phyloP scores from a whole-genome alignment of 1,140 invertebrate genomes.

The Drosophila nasuta region DNA sequence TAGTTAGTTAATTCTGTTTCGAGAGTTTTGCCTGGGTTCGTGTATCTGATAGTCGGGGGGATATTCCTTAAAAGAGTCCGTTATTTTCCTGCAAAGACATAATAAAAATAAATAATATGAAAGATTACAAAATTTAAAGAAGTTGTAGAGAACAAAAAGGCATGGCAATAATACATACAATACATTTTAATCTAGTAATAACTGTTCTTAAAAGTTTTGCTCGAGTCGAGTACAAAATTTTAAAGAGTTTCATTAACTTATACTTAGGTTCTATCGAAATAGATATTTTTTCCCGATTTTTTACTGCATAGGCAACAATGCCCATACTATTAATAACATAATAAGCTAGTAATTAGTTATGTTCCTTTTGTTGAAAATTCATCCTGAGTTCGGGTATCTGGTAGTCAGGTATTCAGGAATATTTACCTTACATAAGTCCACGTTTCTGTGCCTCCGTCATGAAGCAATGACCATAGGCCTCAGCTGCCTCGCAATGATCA shows the following conservation, averaged over 20 bases:
- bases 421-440: slow-evolving; percentile 48
- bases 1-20: background rate
- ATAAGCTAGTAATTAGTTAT: slow-evolving; percentile 1
- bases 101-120: too few relatives aligned
- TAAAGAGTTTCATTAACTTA: too few relatives aligned
- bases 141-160: too few relatives aligned
- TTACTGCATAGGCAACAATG: slow-evolving; percentile 18
- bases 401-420: background rate
- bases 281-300: background rate
- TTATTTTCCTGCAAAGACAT: too few relatives aligned
- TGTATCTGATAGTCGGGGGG: background rate
- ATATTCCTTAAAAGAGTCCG: too few relatives aligned
- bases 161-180: too few relatives aligned
- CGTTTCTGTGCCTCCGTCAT: slow-evolving; percentile 36
- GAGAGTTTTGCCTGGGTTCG: background rate
- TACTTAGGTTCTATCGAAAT: slow-evolving; percentile 30
- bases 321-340: slow-evolving; percentile 10
- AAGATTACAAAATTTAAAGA: too few relatives aligned
- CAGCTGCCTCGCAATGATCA: slow-evolving; percentile 70
- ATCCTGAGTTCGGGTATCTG: background rate
- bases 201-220: too few relatives aligned
- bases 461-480: slow-evolving; percentile 61
- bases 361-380: background rate
- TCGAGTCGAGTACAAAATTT: too few relatives aligned
- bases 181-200: too few relatives aligned